Conservation (phyloP, 2,797 vertebrate genomes). For the Crax fasciolata region DNA sequence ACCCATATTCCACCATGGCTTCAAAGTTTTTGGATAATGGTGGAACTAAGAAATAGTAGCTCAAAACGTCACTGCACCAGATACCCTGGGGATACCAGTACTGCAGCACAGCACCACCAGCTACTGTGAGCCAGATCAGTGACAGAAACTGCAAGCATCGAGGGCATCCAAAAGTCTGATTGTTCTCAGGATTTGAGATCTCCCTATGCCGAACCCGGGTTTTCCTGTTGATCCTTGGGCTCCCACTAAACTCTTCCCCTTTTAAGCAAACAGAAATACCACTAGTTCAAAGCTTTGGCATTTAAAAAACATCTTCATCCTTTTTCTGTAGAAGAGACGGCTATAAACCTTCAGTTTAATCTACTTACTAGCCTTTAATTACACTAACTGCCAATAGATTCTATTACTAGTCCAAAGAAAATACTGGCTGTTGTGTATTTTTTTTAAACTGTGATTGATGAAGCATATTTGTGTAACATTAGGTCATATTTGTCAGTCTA, state of each 20-base stretch:
- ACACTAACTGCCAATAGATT: slow-evolving; percentile 71
- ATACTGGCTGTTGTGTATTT: slow-evolving; percentile 59
- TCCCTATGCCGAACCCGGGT: not conserved
- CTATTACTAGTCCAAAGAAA: slow-evolving; percentile 71
- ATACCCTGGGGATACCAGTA: not conserved
- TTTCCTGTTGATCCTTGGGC: slow-evolving; percentile 22
- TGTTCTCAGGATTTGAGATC: not conserved
- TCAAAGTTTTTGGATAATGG: rapidly evolving
- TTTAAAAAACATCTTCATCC: slow-evolving; percentile 28
- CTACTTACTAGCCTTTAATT: slow-evolving; percentile 79
- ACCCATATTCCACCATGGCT: not conserved
- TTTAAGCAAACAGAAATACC: slow-evolving; percentile 51
- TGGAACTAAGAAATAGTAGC: not conserved
- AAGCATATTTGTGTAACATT: slow-evolving; percentile 72
- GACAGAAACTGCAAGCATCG: not conserved
- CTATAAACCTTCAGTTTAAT: slow-evolving; percentile 72
- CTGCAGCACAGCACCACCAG: not conserved
- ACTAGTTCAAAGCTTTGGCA: slow-evolving; percentile 29
- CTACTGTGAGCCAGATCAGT: not conserved
- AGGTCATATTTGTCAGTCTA: slow-evolving; percentile 77
- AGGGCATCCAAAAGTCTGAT: not conserved
- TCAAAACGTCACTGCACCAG: not conserved
- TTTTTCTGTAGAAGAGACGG: slow-evolving; percentile 23
- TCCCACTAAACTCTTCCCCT: slow-evolving; percentile 27
- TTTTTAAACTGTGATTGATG: slow-evolving; percentile 74